phyloP scores from a whole-genome alignment of 2,797 vertebrate species.

The Neosilurus mollespiculum region DNA sequence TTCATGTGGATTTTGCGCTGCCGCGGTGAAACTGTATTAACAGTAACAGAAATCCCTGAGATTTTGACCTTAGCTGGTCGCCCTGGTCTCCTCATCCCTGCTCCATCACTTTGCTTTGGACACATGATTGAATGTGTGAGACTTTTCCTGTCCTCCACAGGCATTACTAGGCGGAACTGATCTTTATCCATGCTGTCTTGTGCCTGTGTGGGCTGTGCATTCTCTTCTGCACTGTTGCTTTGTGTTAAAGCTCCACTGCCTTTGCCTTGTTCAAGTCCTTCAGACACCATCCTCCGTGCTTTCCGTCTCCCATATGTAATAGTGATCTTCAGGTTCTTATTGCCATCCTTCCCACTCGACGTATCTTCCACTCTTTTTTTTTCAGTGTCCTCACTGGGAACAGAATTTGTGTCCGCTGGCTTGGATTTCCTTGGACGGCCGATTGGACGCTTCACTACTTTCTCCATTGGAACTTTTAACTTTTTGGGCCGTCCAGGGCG shows the following conservation, averaged over 20 bases:
- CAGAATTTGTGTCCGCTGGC: constrained; percentile 55
- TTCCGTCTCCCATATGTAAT: constrained; percentile 89
- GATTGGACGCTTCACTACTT: constrained; percentile 89
- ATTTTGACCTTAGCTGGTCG: constrained; percentile 94
- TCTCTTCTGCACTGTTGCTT: neutral
- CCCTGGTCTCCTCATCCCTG: constrained; percentile 84
- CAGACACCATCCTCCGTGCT: constrained; percentile 86
- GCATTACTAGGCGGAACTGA: constrained; percentile 72
- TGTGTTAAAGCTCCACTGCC: neutral
- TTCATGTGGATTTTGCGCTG: constrained; percentile 86
- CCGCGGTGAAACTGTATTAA: constrained; percentile 84
- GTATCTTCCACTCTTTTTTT: constrained; percentile 59
- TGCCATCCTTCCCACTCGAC: constrained; percentile 65
- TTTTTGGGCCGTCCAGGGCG: constrained; percentile 91
- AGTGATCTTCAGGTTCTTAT: constrained; percentile 89
- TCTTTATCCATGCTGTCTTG: constrained; percentile 53
- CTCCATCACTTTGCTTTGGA: constrained; percentile 74
- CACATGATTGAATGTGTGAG: constrained; percentile 75
- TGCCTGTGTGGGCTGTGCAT: neutral
- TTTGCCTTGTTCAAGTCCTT: constrained; percentile 54
- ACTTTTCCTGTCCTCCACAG: constrained; percentile 74
- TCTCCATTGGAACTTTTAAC: constrained; percentile 85
- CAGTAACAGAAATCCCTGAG: constrained; percentile 90
- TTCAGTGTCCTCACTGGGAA: constrained; percentile 41
- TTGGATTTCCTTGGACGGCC: constrained; percentile 89